Conservation (phyloP, 2,797 vertebrate genomes). For the Peromyscus melanophrys region DNA sequence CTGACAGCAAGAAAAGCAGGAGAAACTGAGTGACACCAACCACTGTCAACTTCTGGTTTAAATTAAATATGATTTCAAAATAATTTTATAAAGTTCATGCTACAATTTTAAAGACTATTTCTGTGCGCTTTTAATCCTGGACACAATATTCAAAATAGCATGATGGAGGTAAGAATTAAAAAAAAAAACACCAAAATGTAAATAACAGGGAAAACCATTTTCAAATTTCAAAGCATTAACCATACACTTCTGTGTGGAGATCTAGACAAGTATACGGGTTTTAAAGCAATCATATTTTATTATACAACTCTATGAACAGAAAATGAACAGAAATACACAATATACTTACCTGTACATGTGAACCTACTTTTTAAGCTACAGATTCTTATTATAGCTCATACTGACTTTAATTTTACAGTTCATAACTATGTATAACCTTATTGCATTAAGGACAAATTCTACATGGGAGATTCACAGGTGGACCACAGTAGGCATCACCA, state of each 20-base stretch:
- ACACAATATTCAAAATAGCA: slow-evolving; percentile 87
- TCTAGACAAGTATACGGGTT: slow-evolving; percentile 97
- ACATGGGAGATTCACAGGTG: slow-evolving; percentile 91
- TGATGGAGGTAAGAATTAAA: slow-evolving; percentile 87
- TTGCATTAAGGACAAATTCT: slow-evolving; percentile 94
- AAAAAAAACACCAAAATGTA: slow-evolving; percentile 84
- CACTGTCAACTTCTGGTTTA: slow-evolving; percentile 78
- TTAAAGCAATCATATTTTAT: slow-evolving; percentile 95
- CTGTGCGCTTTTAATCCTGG: slow-evolving; percentile 88
- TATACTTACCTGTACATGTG: slow-evolving; percentile 96
- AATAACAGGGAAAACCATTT: slow-evolving; percentile 91
- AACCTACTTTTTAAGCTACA: slow-evolving; percentile 92
- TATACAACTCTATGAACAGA: slow-evolving; percentile 98
- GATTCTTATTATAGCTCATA: slow-evolving; percentile 91
- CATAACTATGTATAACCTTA: slow-evolving; percentile 96
- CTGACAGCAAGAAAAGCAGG: slow-evolving; percentile 85
- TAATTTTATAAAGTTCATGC: slow-evolving; percentile 87
- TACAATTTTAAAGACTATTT: slow-evolving; percentile 87
- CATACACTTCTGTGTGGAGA: slow-evolving; percentile 95
- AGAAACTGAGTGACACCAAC: slow-evolving; percentile 83
- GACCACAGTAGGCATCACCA: slow-evolving; percentile 89
- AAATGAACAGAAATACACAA: slow-evolving; percentile 94
- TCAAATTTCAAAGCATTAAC: slow-evolving; percentile 90
- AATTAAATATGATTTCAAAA: slow-evolving; percentile 85
- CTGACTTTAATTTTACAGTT: slow-evolving; percentile 92